These are phyloP conservation scores for Onychomys arenicola DNA, from an alignment of 2,797 vertebrate genomes.

Conservation along the genomic window DNA sequence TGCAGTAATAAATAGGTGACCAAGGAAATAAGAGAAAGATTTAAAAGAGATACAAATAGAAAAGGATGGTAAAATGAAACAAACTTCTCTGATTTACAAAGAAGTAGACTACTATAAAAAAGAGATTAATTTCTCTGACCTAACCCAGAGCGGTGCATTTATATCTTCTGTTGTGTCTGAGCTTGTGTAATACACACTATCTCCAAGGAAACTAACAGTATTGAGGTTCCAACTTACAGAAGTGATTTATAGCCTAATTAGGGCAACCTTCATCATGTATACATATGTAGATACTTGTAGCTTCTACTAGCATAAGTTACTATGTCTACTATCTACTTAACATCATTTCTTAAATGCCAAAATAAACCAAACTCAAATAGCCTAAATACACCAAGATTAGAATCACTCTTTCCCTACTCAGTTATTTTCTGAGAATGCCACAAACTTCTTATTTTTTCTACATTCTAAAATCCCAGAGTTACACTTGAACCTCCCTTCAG, in stretches of 20 bases:
- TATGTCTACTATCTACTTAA: neutral
- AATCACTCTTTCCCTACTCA: neutral
- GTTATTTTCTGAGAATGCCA: neutral
- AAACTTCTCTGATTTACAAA: neutral
- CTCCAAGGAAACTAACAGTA: neutral
- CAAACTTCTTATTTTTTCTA: neutral
- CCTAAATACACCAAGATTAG: neutral
- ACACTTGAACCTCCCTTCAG: neutral
- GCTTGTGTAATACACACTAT: neutral
- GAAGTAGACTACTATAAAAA: neutral
- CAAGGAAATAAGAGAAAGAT: neutral
- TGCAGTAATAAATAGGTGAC: neutral
- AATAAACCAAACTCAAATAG: neutral
- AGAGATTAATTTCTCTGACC: neutral
- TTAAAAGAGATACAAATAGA: neutral
- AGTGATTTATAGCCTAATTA: neutral
- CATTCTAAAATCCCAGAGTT: neutral
- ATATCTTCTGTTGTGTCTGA: neutral
- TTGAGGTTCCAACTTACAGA: neutral
- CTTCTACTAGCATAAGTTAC: neutral
- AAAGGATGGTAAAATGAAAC: neutral
- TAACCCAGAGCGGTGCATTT: neutral
- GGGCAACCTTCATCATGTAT: neutral
- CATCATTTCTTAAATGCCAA: neutral
- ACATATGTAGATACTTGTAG: neutral